Percentiles rank a stretch among this genome's conserved stretches.
Evolutionary conservation across 2,113 vertebrate genomes (phyloP).

Genomic region (Carassius gibelio): DNA sequence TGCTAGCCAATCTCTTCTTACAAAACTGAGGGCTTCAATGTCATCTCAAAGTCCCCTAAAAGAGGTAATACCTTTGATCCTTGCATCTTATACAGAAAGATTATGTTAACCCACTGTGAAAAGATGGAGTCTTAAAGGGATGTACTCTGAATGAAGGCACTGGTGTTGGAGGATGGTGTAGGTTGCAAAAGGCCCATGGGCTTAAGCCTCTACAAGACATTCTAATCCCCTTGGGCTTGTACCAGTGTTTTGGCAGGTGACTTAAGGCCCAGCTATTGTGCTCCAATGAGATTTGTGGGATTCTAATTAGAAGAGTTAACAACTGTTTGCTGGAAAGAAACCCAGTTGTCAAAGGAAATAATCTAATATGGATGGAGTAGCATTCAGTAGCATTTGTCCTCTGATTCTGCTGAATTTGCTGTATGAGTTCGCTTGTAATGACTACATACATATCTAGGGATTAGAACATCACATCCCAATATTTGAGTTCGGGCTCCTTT

Average conservation of each 20-base stretch:
- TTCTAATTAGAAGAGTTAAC: slow-evolving; percentile 41
- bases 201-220: slow-evolving; percentile 26
- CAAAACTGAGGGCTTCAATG: not conserved
- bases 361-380: not conserved
- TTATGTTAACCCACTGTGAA: slow-evolving; percentile 4
- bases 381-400: not conserved
- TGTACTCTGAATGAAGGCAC: slow-evolving; percentile 23
- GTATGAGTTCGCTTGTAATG: not conserved
- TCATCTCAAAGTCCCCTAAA: slow-evolving; percentile 29
- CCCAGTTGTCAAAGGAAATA: not conserved
- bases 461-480: not conserved
- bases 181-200: not conserved
- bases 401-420: not conserved
- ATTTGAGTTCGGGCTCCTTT: not conserved
- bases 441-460: not conserved
- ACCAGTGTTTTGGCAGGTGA: slow-evolving; percentile 34
- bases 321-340: not conserved
- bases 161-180: slow-evolving; percentile 21
- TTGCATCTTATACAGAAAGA: slow-evolving; percentile 6
- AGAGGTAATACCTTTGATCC: slow-evolving; percentile 34
- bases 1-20: not conserved
- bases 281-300: slow-evolving; percentile 27
- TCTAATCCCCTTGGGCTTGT: slow-evolving; percentile 33
- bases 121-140: not conserved
- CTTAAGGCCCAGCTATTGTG: slow-evolving; percentile 6